Percentiles rank a stretch among this genome's conserved stretches.
Conservation (phyloP, 2,113 vertebrate species). For the Regulus satrapa region DNA sequence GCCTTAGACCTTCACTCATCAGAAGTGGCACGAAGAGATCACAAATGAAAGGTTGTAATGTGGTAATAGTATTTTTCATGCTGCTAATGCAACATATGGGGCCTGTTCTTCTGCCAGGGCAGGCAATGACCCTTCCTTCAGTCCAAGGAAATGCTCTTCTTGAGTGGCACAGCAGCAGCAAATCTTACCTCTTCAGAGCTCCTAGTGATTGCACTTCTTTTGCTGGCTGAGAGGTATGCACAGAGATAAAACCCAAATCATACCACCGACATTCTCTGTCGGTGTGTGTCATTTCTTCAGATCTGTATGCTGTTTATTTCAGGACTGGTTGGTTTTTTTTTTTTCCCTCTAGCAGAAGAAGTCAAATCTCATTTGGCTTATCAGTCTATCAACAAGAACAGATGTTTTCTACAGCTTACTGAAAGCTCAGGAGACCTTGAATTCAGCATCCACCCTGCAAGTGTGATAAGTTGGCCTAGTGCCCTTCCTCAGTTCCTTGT, state of each 20-base stretch:
- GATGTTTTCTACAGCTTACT: neutral
- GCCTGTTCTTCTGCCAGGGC: neutral
- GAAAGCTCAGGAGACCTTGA: neutral
- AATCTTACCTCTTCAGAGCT: neutral
- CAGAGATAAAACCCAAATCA: neutral
- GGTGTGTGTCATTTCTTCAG: neutral
- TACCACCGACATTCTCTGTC: neutral
- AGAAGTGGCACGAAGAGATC: slow-evolving; percentile 47
- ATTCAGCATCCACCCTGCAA: neutral
- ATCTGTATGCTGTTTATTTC: neutral
- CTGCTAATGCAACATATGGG: slow-evolving; percentile 1
- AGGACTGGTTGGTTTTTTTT: neutral
- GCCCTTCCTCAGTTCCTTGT: neutral
- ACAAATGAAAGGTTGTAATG: slow-evolving; percentile 22
- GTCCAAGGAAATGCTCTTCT: neutral
- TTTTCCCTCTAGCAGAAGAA: neutral
- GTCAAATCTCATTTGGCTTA: neutral
- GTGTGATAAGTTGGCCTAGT: neutral
- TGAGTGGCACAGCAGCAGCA: neutral
- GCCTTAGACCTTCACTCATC: slow-evolving; percentile 46
- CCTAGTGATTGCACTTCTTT: neutral
- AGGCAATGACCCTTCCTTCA: neutral
- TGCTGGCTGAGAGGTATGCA: neutral
- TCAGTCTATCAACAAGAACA: neutral
- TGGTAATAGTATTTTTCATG: neutral